A percentile compares a stretch with the other conserved stretches of the same genome.
Conservation (phyloP, 2,113 vertebrate species). For the Polyodon spathula region DNA sequence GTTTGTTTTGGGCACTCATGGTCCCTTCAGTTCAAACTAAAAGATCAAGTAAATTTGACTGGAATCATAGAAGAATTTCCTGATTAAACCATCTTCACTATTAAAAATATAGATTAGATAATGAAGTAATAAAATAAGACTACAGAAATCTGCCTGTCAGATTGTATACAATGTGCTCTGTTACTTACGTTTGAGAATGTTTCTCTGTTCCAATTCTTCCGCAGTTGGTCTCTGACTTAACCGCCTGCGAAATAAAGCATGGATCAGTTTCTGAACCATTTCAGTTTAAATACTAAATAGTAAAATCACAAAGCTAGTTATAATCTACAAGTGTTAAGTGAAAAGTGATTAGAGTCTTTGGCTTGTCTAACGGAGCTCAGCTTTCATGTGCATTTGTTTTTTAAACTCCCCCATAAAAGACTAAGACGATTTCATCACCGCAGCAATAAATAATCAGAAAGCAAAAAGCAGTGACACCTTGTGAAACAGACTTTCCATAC, state of each 20-base stretch:
- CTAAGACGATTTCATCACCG: background rate
- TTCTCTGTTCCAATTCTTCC: constrained; percentile 93
- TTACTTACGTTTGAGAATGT: constrained; percentile 96
- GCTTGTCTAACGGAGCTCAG: background rate
- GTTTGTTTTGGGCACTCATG: too few relatives aligned
- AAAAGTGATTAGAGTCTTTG: constrained; percentile 23
- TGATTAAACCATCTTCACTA: too few relatives aligned
- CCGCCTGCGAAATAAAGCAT: constrained; percentile 72
- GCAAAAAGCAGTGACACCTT: background rate
- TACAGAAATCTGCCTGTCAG: too few relatives aligned
- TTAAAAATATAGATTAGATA: too few relatives aligned
- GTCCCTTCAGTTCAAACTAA: too few relatives aligned
- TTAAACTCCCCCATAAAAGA: too few relatives aligned
- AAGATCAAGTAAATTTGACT: too few relatives aligned
- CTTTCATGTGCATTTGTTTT: background rate
- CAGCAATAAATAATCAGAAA: background rate
- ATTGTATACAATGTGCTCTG: background rate
- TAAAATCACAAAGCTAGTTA: constrained; percentile 16
- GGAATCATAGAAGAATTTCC: too few relatives aligned
- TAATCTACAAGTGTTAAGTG: constrained; percentile 5
- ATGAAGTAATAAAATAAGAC: too few relatives aligned
- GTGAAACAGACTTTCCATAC: background rate
- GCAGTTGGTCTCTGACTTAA: constrained; percentile 95
- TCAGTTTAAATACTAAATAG: constrained; percentile 28
- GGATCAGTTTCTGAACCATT: constrained; percentile 66